Evolutionary conservation across 2,113 vertebrate species (phyloP).

Genomic region (Syrmaticus mikado): DNA sequence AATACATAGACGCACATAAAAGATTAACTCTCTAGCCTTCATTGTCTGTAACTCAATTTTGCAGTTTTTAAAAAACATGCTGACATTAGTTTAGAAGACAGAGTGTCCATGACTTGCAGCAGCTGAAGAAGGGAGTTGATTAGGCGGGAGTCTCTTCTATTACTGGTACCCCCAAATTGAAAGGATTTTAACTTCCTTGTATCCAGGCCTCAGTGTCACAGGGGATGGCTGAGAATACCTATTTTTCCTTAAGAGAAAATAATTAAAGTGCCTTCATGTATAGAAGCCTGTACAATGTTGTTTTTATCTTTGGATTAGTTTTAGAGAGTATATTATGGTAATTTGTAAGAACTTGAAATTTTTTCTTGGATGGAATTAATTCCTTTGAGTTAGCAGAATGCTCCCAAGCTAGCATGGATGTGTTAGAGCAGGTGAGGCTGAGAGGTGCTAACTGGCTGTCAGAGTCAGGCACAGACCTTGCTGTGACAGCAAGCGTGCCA

Average conservation of each 20-base stretch:
- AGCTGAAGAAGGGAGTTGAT: background rate
- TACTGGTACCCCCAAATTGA: background rate
- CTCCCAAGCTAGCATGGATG: background rate
- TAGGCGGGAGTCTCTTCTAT: background rate
- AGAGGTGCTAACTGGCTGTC: slow-evolving; percentile 26
- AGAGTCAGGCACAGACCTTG: slow-evolving; percentile 25
- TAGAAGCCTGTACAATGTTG: background rate
- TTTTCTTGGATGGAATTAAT: background rate
- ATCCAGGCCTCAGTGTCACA: background rate
- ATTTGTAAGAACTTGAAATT: background rate
- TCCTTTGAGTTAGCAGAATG: background rate
- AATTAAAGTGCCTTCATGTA: background rate
- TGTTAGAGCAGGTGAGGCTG: background rate
- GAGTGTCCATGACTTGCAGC: background rate
- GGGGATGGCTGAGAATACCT: background rate
- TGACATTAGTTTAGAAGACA: background rate
- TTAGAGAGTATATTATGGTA: background rate
- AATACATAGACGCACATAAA: background rate
- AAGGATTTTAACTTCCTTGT: background rate
- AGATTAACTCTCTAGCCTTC: background rate
- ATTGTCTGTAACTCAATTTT: background rate
- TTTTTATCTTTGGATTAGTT: background rate
- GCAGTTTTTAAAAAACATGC: background rate
- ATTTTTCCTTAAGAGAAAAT: background rate
- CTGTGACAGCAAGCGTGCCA: background rate